Evolutionary conservation across 2,797 vertebrate genomes (phyloP), one percentile per base, ranked within the genome.

Genomic region (Prunella strophiata): DNA sequence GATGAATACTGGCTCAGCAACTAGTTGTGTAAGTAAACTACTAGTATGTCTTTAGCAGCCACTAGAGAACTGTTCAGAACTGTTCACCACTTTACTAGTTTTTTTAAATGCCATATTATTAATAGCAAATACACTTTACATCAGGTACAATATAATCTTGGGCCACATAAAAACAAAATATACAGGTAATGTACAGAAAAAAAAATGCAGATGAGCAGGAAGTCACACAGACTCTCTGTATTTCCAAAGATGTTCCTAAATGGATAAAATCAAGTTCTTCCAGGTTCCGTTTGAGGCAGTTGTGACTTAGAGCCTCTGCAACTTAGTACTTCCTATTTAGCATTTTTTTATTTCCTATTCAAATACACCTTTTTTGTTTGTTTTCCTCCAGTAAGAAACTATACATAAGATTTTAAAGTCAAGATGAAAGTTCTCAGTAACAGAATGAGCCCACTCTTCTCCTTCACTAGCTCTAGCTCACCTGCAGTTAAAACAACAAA

Each of bases 141-240:
- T 71, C 36, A 86, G 25, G 38, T 77, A 22, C 14, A n/a, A 6
- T 17, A 17, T 72, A 10, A 68, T 45, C 42, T 50, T 73, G 55
- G 32, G 14, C 8, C 23, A 36, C 15, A 23, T 18, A 23, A 65
- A 67, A 27, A 16, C 4, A n/a, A 25, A 51, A n/a, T 21, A 34
- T 27, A 20, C 27, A 80, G 18, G 2, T n/a, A 65, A 21, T 16
- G 19, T 27, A 65, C 11, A 77, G n/a, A 9, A 50, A 84, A 52
- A 3, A 17, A 50, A 59, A 73, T 8, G 8, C 13, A 88, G 40
- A 23, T 1, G 3, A 65, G 52, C 43, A 88, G 75, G 50, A 91
- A 80, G 42, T 52, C 20, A 7, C 0, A 0, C 13, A 71, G 11
- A 40, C 55, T 7, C 15, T n/a, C 55, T 8, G 17, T 32, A 40